Evolutionary conservation across 2,113 vertebrate species (phyloP), one percentile per base, ranked within the genome.

Genomic region (Dromas ardeola): DNA sequence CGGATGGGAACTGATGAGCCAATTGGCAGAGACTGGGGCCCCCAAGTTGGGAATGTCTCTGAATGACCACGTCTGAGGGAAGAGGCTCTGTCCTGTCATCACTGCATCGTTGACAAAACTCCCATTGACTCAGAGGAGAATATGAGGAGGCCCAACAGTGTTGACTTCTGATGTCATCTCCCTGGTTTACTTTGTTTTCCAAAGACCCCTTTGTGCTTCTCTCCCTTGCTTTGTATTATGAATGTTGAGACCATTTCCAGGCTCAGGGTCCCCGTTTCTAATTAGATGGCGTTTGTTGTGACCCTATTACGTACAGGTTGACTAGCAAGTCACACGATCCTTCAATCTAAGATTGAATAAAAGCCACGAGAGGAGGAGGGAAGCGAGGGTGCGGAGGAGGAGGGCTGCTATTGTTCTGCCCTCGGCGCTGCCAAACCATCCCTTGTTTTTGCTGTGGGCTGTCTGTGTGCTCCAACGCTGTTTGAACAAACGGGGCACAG

Each of bases 351-450:
- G 81, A 42, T 81, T 93, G 81, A 84, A 86, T 91, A 79, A 96
- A 94, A 91, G 50, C 72, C 83, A 50, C 22, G 15, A 78, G 89
- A 56, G 61, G 63, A 88, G 77, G 87, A 95, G 84, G 76, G 88
- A 63, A 73, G 43, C 9, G 47, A 74, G 78, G 47, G 47, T 71
- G 78, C 6, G 10, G 93, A 94, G 45, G 81, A 98, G 93, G 93
- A 96, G 86, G 86, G 88, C 38, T 82, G 77, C 94, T 92, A 80
- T 97, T 98, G 97, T 98, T 96, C 93, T 93, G 23, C 43, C 62
- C 32, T 95, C 63, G 11, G 43, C 6, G 4, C 89, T 97, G 89
- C 92, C 95, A 90, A 93, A 94, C 93, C 81, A 25, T 32, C 38
- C 47, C 88, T 93, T 96, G 92, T 93, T 72, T 66, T 95, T 63